Percentiles rank a stretch among this genome's conserved stretches.
Conservation (phyloP, 2,113 vertebrate genomes). For the Glaucomys volans region DNA sequence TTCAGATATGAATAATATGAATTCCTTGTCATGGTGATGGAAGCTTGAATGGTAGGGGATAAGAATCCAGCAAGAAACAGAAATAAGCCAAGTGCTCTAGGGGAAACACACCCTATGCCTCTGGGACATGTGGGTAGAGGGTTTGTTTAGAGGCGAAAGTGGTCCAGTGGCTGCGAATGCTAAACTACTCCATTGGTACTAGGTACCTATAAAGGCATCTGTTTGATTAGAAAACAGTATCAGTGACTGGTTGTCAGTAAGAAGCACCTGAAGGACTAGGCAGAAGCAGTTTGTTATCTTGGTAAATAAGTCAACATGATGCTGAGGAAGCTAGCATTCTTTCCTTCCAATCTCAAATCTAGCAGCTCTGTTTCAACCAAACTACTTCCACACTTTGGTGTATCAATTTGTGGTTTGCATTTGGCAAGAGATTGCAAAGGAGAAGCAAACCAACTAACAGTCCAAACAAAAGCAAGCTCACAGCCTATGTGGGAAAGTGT, state of each 20-base stretch:
- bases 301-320: background rate
- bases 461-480: slow-evolving; percentile 57
- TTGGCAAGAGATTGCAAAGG: slow-evolving; percentile 58
- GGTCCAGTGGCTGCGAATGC: background rate
- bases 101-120: background rate
- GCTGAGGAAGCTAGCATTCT: slow-evolving; percentile 26
- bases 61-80: background rate
- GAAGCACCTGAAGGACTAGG: background rate
- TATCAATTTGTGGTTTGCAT: slow-evolving; percentile 63
- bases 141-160: background rate
- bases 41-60: background rate
- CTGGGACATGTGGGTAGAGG: too few species aligned
- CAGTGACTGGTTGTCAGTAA: slow-evolving; percentile 15
- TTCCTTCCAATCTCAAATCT: slow-evolving; percentile 29
- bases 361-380: slow-evolving; percentile 60
- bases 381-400: slow-evolving; percentile 46
- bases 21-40: background rate
- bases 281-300: background rate
- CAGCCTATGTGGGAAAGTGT: slow-evolving; percentile 25
- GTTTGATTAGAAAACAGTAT: slow-evolving; percentile 9
- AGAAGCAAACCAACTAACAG: slow-evolving; percentile 69
- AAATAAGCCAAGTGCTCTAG: background rate
- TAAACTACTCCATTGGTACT: background rate
- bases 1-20: slow-evolving; percentile 51
- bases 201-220: background rate